phyloP scores from a whole-genome alignment of 2,888 invertebrate species.

The Ganaspis brasiliensis region DNA sequence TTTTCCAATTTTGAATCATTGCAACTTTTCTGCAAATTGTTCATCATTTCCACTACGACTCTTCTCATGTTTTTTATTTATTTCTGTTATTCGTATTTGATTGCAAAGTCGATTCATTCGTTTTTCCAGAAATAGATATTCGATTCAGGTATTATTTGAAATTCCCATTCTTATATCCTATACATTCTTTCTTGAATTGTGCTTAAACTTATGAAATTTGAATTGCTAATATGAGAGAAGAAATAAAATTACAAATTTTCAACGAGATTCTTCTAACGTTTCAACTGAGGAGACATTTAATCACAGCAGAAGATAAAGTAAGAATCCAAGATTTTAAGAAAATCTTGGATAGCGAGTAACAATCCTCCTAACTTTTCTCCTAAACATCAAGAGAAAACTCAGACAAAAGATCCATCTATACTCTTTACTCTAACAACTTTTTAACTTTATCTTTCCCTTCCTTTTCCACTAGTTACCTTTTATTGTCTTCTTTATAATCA shows the following conservation, averaged over 20 bases:
- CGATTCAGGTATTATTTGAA: too few relatives aligned
- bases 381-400: constrained; percentile 20
- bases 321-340: constrained; percentile 3
- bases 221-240: not conserved
- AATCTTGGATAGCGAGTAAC: not conserved
- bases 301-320: not conserved
- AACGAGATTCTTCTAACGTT: not conserved
- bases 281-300: not conserved
- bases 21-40: too few relatives aligned
- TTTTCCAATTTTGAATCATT: too few relatives aligned
- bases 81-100: not conserved
- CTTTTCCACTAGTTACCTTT: not conserved
- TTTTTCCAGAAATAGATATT: too few relatives aligned
- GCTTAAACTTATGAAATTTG: not conserved
- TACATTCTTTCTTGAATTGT: not conserved
- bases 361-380: constrained; percentile 9
- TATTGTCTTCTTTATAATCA: not conserved
- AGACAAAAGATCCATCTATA: constrained; percentile 15
- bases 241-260: not conserved
- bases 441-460: not conserved
- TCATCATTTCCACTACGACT: too few relatives aligned
- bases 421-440: constrained; percentile 19
- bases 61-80: too few relatives aligned
- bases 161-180: not conserved
- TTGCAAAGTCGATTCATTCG: too few relatives aligned